Evolutionary conservation across 2,888 invertebrate species (phyloP), one percentile per base, ranked within the genome.

Genomic region (Torymus tubicola): DNA sequence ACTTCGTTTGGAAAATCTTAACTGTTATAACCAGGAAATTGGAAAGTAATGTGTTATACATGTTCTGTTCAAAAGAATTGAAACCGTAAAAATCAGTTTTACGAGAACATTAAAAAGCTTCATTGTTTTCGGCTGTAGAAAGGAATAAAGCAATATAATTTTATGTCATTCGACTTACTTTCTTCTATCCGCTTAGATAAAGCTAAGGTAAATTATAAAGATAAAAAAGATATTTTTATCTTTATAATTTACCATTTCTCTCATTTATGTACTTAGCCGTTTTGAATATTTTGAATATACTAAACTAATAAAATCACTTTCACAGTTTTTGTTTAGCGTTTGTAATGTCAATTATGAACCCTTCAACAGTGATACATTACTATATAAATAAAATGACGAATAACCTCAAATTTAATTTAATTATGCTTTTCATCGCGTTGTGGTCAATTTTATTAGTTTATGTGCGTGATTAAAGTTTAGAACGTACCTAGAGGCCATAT

Each of bases 61-160:
- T 58, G 16, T 3, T 58, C 58, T 16, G n/a, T 58, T 58, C n/a
- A n/a, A 16, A 58, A 58, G 58, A 58, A 58, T 58, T 58, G 58
- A 58, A 13, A 8, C 58, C 58, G 16, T 58, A 58, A 58, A 31
- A 10, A 58, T 58, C 58, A 16, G n/a, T 58, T 58, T 58, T 58
- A 58, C 16, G 58, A 58, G 58, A 58, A 10, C 58, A 58, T 16
- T 58, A 58, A 58, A 58, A 16, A 58, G 16, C 16, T 58, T 58
- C 16, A 16, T 16, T 58, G 58, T 58, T 58, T 58, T 16, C 16
- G 16, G 58, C 58, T 16, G 16, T 58, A 58, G 58, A 58, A 58
- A 58, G 16, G 58, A 58, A 58, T 58, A 58, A 31, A 58, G 58
- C 58, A 58, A 16, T 58, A 16, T 58, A 58, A 58, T n/a, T 58